Base-by-base conservation (phyloP, 2,888 invertebrate genomes). In the Orthosia incerta region DNA sequence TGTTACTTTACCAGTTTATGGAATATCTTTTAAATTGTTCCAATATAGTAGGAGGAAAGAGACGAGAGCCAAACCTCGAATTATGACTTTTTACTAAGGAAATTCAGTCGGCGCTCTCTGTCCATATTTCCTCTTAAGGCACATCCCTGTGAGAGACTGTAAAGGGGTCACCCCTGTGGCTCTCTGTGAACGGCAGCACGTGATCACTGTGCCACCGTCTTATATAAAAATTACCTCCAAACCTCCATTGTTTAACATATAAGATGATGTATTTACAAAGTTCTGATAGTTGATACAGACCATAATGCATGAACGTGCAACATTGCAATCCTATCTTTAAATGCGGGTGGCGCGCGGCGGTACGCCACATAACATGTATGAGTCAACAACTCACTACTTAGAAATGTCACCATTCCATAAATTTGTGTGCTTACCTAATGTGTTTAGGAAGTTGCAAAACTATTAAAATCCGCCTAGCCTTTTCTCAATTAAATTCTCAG, bases 281-380 rank as follows among this genome's bases (percentile, higher is more conserved):
- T n/a, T 39, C 16, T 51, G n/a, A 23, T 39, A 18, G 56, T 16
- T 3, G 4, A 45, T 46, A 2, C 13, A 46, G 2, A n/a, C 45
- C 12, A 39, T 15, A 59, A 26, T 67, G 39, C 0, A 39, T 4
- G n/a, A 2, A 46, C 2, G 23, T 26, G 69, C 26, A 51, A 18
- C 23, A 59, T 39, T 39, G 77, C 68, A 53, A 18, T 67, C 46
- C 20, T 48, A 53, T 53, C 39, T 59, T 48, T 48, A 48, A 67
- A 77, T 59, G 23, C 23, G 45, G 18, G 26, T 3, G 26, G 26
- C 3, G 26, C 26, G 23, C 46, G n/a, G n/a, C 18, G 26, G 50
- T 74, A 9, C 3, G 23, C 59, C 46, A 59, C 31, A 59, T 59
- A 46, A 76, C 51, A 39, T 26, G n/a, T 26, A 74, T 68, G 77